A percentile compares a stretch with the other conserved stretches of the same genome.
Evolutionary conservation across 2,113 vertebrate species (phyloP).

Genomic region (Monopterus albus): DNA sequence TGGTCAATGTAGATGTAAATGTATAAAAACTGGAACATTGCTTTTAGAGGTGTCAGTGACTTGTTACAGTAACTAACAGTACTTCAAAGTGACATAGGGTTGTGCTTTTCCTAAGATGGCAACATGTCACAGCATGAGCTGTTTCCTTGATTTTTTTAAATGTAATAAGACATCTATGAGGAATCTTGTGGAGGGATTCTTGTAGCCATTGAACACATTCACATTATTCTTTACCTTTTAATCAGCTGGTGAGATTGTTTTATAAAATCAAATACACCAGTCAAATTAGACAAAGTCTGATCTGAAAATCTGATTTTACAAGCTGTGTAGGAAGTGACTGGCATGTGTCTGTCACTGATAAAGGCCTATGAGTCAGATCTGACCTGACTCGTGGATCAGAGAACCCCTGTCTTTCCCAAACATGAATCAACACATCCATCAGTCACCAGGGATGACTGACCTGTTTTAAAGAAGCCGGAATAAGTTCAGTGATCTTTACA

Average conservation of each 20-base stretch:
- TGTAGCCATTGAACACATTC: neutral
- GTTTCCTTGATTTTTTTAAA: slow-evolving; percentile 9
- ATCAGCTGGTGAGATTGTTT: neutral
- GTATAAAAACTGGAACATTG: too few relatives aligned
- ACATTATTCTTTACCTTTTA: neutral
- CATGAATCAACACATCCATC: slow-evolving; percentile 48
- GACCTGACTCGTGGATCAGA: slow-evolving; percentile 49
- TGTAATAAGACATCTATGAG: neutral
- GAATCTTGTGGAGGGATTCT: slow-evolving; percentile 37
- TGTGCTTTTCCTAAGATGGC: neutral
- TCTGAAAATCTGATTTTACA: slow-evolving; percentile 4
- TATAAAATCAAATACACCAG: neutral
- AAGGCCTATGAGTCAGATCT: slow-evolving; percentile 54
- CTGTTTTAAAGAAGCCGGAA: slow-evolving; percentile 3
- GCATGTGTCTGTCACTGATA: slow-evolving; percentile 48
- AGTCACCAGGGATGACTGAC: slow-evolving; percentile 13
- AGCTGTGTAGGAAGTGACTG: slow-evolving; percentile 7
- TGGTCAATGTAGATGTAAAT: too few relatives aligned
- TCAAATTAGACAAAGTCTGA: neutral
- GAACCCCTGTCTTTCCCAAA: slow-evolving; percentile 31
- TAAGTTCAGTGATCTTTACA: neutral
- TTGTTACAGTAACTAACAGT: neutral
- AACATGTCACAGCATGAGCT: slow-evolving; percentile 41
- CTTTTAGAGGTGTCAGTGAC: too few relatives aligned
- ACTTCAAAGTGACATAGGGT: neutral